Base-by-base conservation (phyloP, 2,113 vertebrate species). In the Salvelinus namaycush region DNA sequence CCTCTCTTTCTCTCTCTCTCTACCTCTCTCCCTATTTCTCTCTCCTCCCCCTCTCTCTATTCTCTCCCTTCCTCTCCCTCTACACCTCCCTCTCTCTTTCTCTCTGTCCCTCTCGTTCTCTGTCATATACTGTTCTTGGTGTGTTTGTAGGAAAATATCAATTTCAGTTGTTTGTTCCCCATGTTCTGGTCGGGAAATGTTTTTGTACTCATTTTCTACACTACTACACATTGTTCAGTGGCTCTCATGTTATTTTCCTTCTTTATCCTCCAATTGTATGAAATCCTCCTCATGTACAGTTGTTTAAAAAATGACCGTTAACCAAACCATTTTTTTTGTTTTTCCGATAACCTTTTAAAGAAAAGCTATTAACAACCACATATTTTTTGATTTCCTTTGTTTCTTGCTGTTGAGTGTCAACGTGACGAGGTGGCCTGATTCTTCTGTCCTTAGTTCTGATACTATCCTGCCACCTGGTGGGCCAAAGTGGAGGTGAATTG, bases 151-250 rank as follows among this genome's bases (percentile, higher is more conserved):
- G 82, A 80, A 68, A 71, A 51, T 77, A 78, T 81, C 78, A 65
- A 74, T 44, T 4, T 80, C 27, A 9, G 59, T 78, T 14, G 75
- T 84, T 79, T 94, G 86, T 76, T 73, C 90, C 90, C 79, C 72
- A 3, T 85, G 86, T 87, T 87, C 78, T 18, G 12, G 51, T 29
- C 75, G 54, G 67, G 71, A 79, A 91, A 92, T 93, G 92, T 80
- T 91, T 92, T 93, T 92, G 89, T 89, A 92, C 90, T 94, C 92
- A 81, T 91, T 94, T 94, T 84, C 92, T 89, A 87, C 83, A 89
- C 90, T 89, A 90, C 90, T 86, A 87, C 87, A 87, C 87, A 78
- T 87, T 79, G 89, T 92, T 92, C 27, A 57, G 91, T 91, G 92
- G 39, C 76, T 82, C 44, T 39, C 72, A 75, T 82, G 77, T 87